Evolutionary conservation across 37 sponge, comb jelly and placozoan species (phyloP).

Genomic region (Oopsacas minuta): DNA sequence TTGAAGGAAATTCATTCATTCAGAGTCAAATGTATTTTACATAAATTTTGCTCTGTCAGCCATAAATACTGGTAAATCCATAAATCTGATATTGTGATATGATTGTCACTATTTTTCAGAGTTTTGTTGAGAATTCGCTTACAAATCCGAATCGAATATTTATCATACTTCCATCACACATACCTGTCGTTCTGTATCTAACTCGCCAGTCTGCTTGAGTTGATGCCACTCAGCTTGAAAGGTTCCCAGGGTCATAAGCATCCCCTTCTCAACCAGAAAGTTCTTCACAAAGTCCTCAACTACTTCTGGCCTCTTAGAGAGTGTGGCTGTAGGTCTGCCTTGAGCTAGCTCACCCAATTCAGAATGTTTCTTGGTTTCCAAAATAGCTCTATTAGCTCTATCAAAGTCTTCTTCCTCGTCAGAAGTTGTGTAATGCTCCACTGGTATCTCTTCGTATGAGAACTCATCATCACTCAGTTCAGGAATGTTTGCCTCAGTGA

Average conservation of each 20-base stretch:
- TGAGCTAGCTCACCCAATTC: not conserved
- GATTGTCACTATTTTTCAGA: too few relatives aligned
- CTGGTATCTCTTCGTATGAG: conserved; percentile 37
- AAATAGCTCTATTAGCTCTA: conserved; percentile 19
- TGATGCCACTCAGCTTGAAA: conserved; percentile 78
- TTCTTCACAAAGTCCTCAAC: conserved; percentile 95
- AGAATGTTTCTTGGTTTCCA: not conserved
- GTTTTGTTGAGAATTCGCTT: too few relatives aligned
- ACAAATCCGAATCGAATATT: too few relatives aligned
- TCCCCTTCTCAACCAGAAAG: conserved; percentile 55
- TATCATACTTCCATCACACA: too few relatives aligned
- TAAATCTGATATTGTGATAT: too few relatives aligned
- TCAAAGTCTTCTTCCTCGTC: conserved; percentile 44
- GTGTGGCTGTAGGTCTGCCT: not conserved
- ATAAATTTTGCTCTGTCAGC: too few relatives aligned
- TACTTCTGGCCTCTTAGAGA: conserved; percentile 40
- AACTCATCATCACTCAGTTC: conserved; percentile 48
- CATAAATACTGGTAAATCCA: too few relatives aligned
- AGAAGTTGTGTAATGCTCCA: conserved; percentile 22
- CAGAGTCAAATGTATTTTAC: too few relatives aligned
- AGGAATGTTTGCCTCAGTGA: conserved; percentile 36
- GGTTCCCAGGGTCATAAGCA: conserved; percentile 52
- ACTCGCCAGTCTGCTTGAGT: not conserved
- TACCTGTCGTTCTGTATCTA: not conserved
- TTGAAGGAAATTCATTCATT: too few relatives aligned